phyloP scores from a whole-genome alignment of 2,797 vertebrate species.

The Pseudochromis fuscus region DNA sequence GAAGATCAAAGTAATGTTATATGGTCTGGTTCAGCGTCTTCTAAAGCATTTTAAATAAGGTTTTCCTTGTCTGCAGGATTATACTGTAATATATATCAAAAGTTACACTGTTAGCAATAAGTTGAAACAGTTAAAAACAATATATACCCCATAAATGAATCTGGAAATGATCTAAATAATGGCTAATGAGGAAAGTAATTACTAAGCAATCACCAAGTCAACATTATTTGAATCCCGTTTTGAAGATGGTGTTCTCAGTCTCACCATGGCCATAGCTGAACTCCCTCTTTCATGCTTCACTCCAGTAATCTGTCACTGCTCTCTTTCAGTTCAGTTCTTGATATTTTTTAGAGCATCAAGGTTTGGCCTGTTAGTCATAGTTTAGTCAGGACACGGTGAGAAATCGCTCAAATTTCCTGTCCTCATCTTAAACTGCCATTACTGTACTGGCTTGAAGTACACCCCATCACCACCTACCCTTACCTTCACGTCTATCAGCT shows the following conservation, averaged over 20 bases:
- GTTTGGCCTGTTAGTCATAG: conserved; percentile 32
- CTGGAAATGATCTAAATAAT: conserved; percentile 16
- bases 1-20: conserved; percentile 32
- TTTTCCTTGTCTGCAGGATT: background rate
- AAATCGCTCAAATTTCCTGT: conserved; percentile 48
- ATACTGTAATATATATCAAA: background rate
- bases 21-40: conserved; percentile 16
- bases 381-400: conserved; percentile 3
- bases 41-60: conserved; percentile 8
- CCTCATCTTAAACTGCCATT: conserved; percentile 59
- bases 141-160: background rate
- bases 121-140: no score
- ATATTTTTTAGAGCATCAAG: conserved; percentile 11
- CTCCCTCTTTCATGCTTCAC: conserved; percentile 4
- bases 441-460: conserved; percentile 50
- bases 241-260: background rate
- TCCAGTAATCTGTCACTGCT: conserved; percentile 18
- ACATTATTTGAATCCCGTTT: conserved; percentile 46
- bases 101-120: background rate
- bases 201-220: conserved; percentile 19
- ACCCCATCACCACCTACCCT: conserved; percentile 40
- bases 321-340: conserved; percentile 16
- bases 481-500: conserved; percentile 75
- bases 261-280: conserved; percentile 13
- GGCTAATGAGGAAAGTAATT: conserved; percentile 34